A percentile compares a stretch with the other conserved stretches of the same genome.
Evolutionary conservation across 2,797 vertebrate genomes (phyloP).

Genomic region (Xenentodon cancila): DNA sequence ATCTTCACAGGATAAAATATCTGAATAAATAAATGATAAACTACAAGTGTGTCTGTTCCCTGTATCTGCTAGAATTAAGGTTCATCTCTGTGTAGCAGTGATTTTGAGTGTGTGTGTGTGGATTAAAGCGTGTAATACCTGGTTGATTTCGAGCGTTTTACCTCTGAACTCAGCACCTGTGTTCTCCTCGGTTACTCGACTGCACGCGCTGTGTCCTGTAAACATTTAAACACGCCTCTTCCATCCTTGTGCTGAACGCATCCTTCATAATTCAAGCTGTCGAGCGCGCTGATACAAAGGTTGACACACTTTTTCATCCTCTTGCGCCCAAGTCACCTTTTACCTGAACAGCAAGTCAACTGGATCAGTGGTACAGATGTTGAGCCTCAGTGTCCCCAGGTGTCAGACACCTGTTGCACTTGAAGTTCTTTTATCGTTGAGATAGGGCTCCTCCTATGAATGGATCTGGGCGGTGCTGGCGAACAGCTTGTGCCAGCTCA

Average conservation of each 20-base stretch:
- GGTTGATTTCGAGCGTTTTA: slow-evolving; percentile 63
- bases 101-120: slow-evolving; percentile 49
- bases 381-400: slow-evolving; percentile 7
- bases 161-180: slow-evolving; percentile 42
- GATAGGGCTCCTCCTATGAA: slow-evolving; percentile 79
- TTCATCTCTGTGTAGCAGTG: slow-evolving; percentile 22
- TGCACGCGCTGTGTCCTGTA: slow-evolving; percentile 47
- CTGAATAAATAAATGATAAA: slow-evolving; percentile 54
- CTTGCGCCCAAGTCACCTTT: background rate
- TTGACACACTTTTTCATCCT: slow-evolving; percentile 11
- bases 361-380: slow-evolving; percentile 22
- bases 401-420: slow-evolving; percentile 9
- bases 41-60: slow-evolving; percentile 62
- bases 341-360: background rate
- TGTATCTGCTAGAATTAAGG: slow-evolving; percentile 54
- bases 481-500: slow-evolving; percentile 99
- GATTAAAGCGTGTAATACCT: slow-evolving; percentile 71
- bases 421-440: background rate
- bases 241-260: slow-evolving; percentile 22
- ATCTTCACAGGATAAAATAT: slow-evolving; percentile 57
- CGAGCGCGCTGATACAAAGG: too few species aligned
- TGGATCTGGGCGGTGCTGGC: slow-evolving; percentile 93
- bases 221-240: slow-evolving; percentile 43
- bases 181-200: slow-evolving; percentile 35
- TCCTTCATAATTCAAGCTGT: too few species aligned